phyloP scores from a whole-genome alignment of 1,140 invertebrate species.

The Parasteatoda tepidariorum region DNA sequence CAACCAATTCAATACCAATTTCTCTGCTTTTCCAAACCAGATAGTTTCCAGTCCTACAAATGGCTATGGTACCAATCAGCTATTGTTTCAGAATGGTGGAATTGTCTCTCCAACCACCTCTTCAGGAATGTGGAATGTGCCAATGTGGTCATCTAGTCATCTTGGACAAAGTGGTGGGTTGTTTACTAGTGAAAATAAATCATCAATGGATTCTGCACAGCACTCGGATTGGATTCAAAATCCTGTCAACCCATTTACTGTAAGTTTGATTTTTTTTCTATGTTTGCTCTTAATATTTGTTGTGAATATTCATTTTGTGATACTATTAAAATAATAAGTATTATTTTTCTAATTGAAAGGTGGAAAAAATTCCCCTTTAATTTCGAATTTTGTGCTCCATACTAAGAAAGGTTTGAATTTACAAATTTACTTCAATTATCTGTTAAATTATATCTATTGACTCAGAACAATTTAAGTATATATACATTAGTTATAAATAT shows the following conservation, averaged over 20 bases:
- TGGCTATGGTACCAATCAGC: conserved; percentile 21
- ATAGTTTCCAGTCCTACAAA: conserved; percentile 39
- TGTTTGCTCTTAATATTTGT: too few relatives aligned
- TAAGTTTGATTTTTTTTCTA: not conserved
- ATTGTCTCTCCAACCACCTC: conserved; percentile 29
- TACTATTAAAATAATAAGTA: too few relatives aligned
- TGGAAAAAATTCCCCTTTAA: too few relatives aligned
- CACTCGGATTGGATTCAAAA: conserved; percentile 56
- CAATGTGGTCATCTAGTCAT: conserved; percentile 56
- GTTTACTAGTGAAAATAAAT: conserved; percentile 41
- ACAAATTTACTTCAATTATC: too few relatives aligned
- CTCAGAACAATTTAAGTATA: too few relatives aligned
- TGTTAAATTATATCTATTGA: too few relatives aligned
- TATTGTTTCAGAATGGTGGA: conserved; percentile 51
- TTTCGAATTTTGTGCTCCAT: too few relatives aligned
- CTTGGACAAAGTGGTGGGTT: conserved; percentile 28
- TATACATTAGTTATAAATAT: too few relatives aligned
- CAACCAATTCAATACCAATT: conserved; percentile 48
- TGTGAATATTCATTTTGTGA: too few relatives aligned
- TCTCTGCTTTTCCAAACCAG: conserved; percentile 17
- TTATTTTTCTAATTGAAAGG: too few relatives aligned
- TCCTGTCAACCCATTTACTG: conserved; percentile 49
- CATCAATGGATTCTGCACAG: conserved; percentile 32
- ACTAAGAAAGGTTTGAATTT: too few relatives aligned
- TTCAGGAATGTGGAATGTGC: conserved; percentile 28